Evolutionary conservation across 2,797 vertebrate genomes (phyloP), one percentile per base, ranked within the genome.

Genomic region (Urocyon cinereoargenteus): DNA sequence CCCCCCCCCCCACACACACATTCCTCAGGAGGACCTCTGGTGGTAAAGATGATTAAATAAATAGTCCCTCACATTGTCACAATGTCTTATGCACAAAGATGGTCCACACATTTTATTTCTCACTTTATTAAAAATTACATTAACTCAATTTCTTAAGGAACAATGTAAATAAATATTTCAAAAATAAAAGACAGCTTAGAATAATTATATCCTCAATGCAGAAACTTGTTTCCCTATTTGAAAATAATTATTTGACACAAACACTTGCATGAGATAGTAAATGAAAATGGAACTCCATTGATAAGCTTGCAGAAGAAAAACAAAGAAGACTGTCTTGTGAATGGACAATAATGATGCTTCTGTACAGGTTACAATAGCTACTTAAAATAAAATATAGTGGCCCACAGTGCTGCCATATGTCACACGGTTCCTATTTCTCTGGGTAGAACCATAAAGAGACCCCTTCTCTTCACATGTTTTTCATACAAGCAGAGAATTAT

Each of bases 221-320:
- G 19, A 53, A 97, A 87, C 12, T 49, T 19, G n/a, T 94, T 85
- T 90, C 62, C 57, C 62, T 81, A 88, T 36, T 66, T 53, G 8
- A 78, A 91, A 92, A 64, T 51, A 88, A 96, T 95, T 84, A 95
- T 68, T 90, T 96, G 86, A 82, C 51, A 94, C 16, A 85, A 93
- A 96, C 22, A 93, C 57, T 86, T 93, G 26, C 82, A 96, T 55
- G n/a, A 84, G 73, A 83, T 75, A 21, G 31, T 75, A 83, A 93
- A 59, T 81, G 22, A 70, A 93, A 94, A 91, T 31, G 34, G 13
- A 91, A 68, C 16, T 92, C 61, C 34, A 90, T 24, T 91, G 77
- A 82, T 28, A 64, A 86, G 13, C 3, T 57, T 83, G 10, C 18
- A 68, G 26, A 96, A 90, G 55, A 19, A 86, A 94, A 93, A 85